These are phyloP conservation scores for Oeneis ivallda DNA, from an alignment of 2,888 invertebrate genomes.

Conservation along the genomic window DNA sequence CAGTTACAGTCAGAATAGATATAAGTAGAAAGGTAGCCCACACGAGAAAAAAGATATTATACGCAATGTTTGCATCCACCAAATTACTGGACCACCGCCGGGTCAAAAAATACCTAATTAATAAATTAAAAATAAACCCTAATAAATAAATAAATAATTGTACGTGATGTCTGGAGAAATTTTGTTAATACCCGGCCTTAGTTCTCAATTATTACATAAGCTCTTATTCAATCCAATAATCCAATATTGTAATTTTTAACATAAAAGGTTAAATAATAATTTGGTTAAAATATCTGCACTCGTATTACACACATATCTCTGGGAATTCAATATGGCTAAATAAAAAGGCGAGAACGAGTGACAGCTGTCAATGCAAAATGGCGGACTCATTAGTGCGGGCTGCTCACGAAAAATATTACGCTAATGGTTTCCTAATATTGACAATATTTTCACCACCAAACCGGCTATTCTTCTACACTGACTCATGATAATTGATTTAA, in stretches of 20 bases:
- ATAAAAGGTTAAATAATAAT: background rate
- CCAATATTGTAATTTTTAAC: background rate
- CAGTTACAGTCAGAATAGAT: too few species aligned
- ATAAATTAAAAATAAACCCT: too few species aligned
- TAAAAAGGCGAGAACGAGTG: constrained; percentile 26
- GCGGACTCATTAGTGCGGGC: constrained; percentile 28
- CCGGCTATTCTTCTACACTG: background rate
- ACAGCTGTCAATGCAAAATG: constrained; percentile 34
- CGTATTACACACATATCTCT: background rate
- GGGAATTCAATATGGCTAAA: constrained; percentile 11
- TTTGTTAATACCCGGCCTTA: too few species aligned
- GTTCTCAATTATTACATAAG: too few species aligned
- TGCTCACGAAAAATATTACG: constrained; percentile 16
- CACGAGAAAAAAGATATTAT: too few species aligned
- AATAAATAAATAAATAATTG: too few species aligned
- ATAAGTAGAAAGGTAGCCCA: too few species aligned
- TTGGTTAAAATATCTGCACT: constrained; percentile 3
- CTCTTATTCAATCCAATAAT: too few species aligned
- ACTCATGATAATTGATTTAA: background rate
- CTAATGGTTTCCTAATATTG: constrained; percentile 22
- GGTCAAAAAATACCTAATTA: too few species aligned
- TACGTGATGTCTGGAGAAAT: too few species aligned
- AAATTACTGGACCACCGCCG: too few species aligned
- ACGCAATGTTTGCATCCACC: too few species aligned
- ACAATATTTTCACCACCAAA: background rate